Evolutionary conservation across 2,888 invertebrate genomes (phyloP).

Genomic region (Druceiella hillmani): DNA sequence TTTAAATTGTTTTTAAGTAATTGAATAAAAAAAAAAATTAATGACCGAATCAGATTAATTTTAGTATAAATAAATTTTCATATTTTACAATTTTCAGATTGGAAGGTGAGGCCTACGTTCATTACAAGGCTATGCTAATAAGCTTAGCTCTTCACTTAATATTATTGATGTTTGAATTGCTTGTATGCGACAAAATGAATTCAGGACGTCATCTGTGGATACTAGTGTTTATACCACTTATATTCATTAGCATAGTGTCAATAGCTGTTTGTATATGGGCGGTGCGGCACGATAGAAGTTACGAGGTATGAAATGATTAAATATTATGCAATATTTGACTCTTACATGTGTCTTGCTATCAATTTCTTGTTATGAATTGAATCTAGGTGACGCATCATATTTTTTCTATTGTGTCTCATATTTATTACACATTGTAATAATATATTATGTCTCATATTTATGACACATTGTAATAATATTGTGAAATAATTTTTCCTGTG

Average conservation of each 20-base stretch:
- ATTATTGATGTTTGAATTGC: slow-evolving; percentile 90
- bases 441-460: too few species aligned
- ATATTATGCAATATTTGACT: not conserved
- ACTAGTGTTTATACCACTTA: slow-evolving; percentile 89
- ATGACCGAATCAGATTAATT: too few species aligned
- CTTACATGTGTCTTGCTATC: not conserved
- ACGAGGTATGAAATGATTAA: slow-evolving; percentile 67
- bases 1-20: too few species aligned
- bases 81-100: slow-evolving; percentile 54
- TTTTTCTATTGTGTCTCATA: not conserved
- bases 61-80: slow-evolving; percentile 6
- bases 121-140: slow-evolving; percentile 98
- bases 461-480: too few species aligned
- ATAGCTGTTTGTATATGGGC: slow-evolving; percentile 98
- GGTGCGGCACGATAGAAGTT: slow-evolving; percentile 94
- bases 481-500: too few species aligned
- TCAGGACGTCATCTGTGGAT: slow-evolving; percentile 84
- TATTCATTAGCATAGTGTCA: slow-evolving; percentile 94
- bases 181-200: slow-evolving; percentile 93
- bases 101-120: slow-evolving; percentile 94
- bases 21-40: too few species aligned
- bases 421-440: too few species aligned
- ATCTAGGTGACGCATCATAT: too few species aligned
- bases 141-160: slow-evolving; percentile 92
- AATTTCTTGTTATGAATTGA: not conserved